Evolutionary conservation across 2,113 vertebrate genomes (phyloP), one percentile per base, ranked within the genome.

Genomic region (Callithrix jacchus): DNA sequence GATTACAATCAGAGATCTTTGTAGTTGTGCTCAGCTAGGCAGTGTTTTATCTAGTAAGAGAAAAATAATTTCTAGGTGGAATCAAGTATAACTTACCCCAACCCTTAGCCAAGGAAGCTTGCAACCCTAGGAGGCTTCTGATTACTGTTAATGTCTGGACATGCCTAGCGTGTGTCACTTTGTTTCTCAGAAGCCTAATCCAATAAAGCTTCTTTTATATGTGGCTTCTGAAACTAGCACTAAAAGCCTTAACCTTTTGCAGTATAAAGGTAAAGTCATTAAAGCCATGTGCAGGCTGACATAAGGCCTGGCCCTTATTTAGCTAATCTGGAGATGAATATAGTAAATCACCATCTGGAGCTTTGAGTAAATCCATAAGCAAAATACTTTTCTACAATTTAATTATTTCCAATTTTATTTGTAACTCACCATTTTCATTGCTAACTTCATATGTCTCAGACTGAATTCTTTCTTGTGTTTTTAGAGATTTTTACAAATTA

Each of bases 301-400:
- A 96, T 97, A 97, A 98, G 98, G 94, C 98, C 97, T 95, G 91
- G 98, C 97, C 98, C 99, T 99, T 99, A 99, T 98, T 97, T 97
- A 98, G 96, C 97, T 99, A 99, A 99, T 99, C 99, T 98, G 98
- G 58, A 94, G 90, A 96, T 95, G 90, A 98, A 98, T 96, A 96
- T n/a, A 97, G 97, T 94, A 93, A 98, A 97, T 97, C 94, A 97
- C 99, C 99, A 99, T 99, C 99, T 99, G 99, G 97, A 98, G 94
- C 73, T 85, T 87, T 27, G 0, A 61, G 66, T 93, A 93, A 82
- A 93, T 89, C 84, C 93, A 79, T 95, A 98, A 82, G 76, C 91
- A 97, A 94, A 97, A 97, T 25, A 95, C 42, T 95, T 71, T 25
- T 81, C 27, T 89, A 40, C 79, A 95, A 96, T 98, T 98, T 96